phyloP scores from a whole-genome alignment of 2,797 vertebrate species.

The Amphiprion clarkii region DNA sequence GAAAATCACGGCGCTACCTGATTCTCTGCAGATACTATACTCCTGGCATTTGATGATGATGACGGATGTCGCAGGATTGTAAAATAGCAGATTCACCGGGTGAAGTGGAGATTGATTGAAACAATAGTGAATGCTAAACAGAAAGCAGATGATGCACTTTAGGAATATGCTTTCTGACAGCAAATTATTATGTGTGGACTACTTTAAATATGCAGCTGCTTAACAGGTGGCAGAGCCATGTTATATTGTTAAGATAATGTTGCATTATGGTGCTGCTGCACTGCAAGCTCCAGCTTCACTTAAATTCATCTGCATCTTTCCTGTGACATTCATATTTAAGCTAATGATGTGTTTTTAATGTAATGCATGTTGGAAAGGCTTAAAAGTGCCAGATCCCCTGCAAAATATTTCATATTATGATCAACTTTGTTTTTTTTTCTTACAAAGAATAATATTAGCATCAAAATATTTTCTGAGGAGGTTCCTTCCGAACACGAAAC shows the following conservation, averaged over 20 bases:
- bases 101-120: constrained; percentile 30
- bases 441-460: constrained; percentile 52
- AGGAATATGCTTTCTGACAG: constrained; percentile 9
- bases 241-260: neutral
- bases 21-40: constrained; percentile 63
- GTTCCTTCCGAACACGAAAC: constrained; percentile 41
- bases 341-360: constrained; percentile 56
- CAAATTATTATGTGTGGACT: neutral
- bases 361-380: constrained; percentile 54
- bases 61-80: constrained; percentile 24
- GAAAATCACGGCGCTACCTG: constrained; percentile 67
- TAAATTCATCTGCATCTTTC: constrained; percentile 40
- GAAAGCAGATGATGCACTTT: neutral
- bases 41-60: constrained; percentile 55
- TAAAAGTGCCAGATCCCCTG: constrained; percentile 42
- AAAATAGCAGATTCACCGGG: constrained; percentile 31
- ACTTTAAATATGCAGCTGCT: neutral
- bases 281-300: constrained; percentile 27
- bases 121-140: constrained; percentile 22
- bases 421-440: constrained; percentile 37
- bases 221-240: neutral
- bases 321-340: constrained; percentile 48
- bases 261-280: constrained; percentile 3
- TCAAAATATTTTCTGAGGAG: constrained; percentile 26
- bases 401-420: constrained; percentile 49